Base-by-base conservation (phyloP, 2,888 invertebrate species). In the Mythimna albipuncta region DNA sequence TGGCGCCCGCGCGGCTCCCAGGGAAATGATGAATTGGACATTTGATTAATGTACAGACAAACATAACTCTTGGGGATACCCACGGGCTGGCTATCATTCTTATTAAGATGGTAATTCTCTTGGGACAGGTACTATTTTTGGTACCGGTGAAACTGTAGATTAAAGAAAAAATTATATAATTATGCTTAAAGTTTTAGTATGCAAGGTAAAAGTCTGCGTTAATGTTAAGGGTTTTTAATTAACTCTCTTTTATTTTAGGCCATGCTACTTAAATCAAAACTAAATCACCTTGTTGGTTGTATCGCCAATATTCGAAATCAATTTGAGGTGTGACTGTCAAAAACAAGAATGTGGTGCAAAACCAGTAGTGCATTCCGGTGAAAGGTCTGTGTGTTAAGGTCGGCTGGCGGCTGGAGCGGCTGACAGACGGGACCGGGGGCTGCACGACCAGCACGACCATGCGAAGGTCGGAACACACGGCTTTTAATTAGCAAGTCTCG, bases 341-440 rank as follows among this genome's bases (percentile, higher is more conserved):
- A 67, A 72, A 64, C 66, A 72, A 77, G 73, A 84, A 84, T 85
- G 81, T 77, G 64, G 75, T 72, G 74, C 72, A 67, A 57, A 76
- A 82, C 75, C 58, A 57, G 79, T 75, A 69, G 76, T 84, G 71
- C 64, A 77, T 74, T 82, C 69, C 79, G 83, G 89, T 87, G 90
- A 91, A 91, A 91, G 90, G 90, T 84, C 80, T 76, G 64, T 47
- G 69, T 78, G 84, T 70, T 85, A 83, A 90, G 90, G 90, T 79
- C 90, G 83, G 72, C 82, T 75, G 79, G 84, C 77, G 70, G 67
- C 78, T 55, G 79, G 3, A 21, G 10, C 16, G 68, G 41, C 63
- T 67, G 74, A 66, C 65, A 62, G 77, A 67, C 72, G 75, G 71
- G 64, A 64, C 13, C 16, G 13, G 7, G 47, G n/a, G 44, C 50